A percentile compares a stretch with the other conserved stretches of the same genome.
Conservation (phyloP, 2,888 invertebrate genomes). For the Callyntrura sp. region DNA sequence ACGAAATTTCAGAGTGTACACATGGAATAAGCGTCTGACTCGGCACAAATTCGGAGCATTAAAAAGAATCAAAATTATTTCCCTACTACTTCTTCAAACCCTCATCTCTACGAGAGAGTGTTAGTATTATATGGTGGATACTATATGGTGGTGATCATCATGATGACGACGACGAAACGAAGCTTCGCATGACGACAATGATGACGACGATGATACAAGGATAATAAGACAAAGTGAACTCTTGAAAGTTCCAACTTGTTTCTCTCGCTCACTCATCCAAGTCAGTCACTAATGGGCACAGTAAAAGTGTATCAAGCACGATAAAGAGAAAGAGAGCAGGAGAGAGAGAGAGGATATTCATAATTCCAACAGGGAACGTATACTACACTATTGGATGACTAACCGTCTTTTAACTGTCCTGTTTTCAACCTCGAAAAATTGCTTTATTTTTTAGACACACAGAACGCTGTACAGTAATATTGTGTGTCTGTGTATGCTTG, state of each 20-base stretch:
- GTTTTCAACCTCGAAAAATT: neutral
- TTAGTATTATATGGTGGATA: slow-evolving; percentile 13
- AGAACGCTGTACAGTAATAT: neutral
- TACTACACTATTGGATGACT: neutral
- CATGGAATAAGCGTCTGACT: slow-evolving; percentile 64
- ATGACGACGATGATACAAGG: slow-evolving; percentile 63
- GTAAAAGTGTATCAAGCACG: slow-evolving; percentile 58
- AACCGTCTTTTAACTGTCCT: slow-evolving; percentile 12
- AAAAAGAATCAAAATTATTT: slow-evolving; percentile 70
- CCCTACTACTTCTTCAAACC: slow-evolving; percentile 32
- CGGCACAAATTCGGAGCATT: slow-evolving; percentile 57
- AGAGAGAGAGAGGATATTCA: slow-evolving; percentile 28
- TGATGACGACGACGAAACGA: slow-evolving; percentile 22
- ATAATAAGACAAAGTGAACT: slow-evolving; percentile 72
- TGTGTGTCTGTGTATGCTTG: neutral
- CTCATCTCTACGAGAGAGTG: slow-evolving; percentile 11
- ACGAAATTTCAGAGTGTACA: neutral
- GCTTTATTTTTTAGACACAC: neutral
- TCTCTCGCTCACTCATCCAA: slow-evolving; percentile 68
- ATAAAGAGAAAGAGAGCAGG: too few species aligned
- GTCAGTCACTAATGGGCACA: slow-evolving; percentile 68
- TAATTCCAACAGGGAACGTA: neutral
- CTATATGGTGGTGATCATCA: slow-evolving; percentile 37
- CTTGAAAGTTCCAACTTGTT: slow-evolving; percentile 67
- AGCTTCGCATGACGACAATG: neutral